A percentile compares a stretch with the other conserved stretches of the same genome.
These are phyloP conservation scores for Pycnonotus jocosus DNA, from an alignment of 2,113 vertebrate genomes.

Conservation along the genomic window DNA sequence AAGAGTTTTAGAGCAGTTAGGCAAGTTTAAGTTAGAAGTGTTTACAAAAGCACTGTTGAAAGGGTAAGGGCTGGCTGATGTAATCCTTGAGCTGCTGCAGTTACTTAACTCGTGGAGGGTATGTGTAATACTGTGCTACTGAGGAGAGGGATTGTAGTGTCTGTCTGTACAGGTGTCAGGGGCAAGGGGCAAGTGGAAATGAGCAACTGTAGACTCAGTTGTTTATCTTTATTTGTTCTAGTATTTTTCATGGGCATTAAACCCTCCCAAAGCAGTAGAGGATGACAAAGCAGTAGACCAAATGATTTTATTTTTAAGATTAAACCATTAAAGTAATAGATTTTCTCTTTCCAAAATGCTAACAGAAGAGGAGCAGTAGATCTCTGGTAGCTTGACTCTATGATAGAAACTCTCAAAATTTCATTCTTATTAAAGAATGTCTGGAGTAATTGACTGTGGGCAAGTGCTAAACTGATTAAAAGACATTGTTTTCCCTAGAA, in stretches of 20 bases:
- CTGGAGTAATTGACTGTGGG: background rate
- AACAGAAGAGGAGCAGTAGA: background rate
- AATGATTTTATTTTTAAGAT: background rate
- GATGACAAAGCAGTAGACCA: background rate
- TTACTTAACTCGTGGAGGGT: background rate
- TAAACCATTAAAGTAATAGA: background rate
- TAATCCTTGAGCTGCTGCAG: background rate
- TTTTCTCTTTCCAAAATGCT: background rate
- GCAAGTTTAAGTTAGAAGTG: background rate
- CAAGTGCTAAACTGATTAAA: background rate
- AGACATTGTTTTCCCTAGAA: background rate
- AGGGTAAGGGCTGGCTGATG: background rate
- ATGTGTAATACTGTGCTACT: background rate
- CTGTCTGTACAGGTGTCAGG: background rate
- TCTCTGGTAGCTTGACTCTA: background rate
- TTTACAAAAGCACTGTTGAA: background rate
- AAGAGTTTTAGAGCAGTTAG: background rate
- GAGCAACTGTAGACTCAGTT: background rate
- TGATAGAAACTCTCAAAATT: background rate
- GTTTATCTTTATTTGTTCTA: background rate
- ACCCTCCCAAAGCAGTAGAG: background rate
- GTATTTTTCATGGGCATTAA: background rate
- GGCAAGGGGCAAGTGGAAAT: background rate
- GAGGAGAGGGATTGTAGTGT: background rate
- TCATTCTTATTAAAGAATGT: background rate